Percentiles rank a stretch among this genome's conserved stretches.
Conservation (phyloP, 35 echinoderm and acorn worm species). For the Patiria miniata region DNA sequence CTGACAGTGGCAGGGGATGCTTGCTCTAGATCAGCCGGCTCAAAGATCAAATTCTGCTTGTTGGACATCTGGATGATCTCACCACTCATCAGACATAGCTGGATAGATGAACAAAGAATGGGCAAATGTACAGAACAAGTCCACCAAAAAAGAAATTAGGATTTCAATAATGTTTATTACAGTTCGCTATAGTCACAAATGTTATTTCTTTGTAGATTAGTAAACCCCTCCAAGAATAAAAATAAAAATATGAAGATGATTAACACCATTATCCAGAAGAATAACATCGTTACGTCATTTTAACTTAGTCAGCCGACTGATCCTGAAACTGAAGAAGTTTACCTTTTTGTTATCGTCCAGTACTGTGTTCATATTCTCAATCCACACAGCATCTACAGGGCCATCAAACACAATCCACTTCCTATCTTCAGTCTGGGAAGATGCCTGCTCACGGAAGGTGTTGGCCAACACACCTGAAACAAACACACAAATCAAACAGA, state of each 20-base stretch:
- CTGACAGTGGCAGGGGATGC: slow-evolving; percentile 91
- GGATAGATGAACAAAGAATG: neutral
- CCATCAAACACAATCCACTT: slow-evolving; percentile 99
- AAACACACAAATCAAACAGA: neutral
- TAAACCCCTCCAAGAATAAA: too few species aligned
- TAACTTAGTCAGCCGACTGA: too few species aligned
- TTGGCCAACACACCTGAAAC: slow-evolving; percentile 83
- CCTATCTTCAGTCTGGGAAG: slow-evolving; percentile 85
- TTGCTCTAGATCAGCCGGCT: slow-evolving; percentile 88
- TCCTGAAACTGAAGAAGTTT: too few species aligned
- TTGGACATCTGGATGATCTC: slow-evolving; percentile 96
- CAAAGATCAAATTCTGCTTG: slow-evolving; percentile 98
- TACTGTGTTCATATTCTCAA: slow-evolving; percentile 98
- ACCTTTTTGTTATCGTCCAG: slow-evolving; percentile 99
- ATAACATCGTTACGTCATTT: too few species aligned
- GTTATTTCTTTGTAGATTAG: too few species aligned
- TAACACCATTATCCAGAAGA: too few species aligned
- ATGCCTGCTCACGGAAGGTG: slow-evolving; percentile 89
- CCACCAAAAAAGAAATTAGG: too few species aligned
- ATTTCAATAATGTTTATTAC: too few species aligned
- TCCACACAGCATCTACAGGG: slow-evolving; percentile 96
- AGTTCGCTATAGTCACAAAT: neutral
- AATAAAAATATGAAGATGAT: too few species aligned
- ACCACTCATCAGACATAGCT: slow-evolving; percentile 97
- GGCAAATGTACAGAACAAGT: neutral